Base-by-base conservation (phyloP, 2,113 vertebrate genomes). In the Nothoprocta perdicaria region DNA sequence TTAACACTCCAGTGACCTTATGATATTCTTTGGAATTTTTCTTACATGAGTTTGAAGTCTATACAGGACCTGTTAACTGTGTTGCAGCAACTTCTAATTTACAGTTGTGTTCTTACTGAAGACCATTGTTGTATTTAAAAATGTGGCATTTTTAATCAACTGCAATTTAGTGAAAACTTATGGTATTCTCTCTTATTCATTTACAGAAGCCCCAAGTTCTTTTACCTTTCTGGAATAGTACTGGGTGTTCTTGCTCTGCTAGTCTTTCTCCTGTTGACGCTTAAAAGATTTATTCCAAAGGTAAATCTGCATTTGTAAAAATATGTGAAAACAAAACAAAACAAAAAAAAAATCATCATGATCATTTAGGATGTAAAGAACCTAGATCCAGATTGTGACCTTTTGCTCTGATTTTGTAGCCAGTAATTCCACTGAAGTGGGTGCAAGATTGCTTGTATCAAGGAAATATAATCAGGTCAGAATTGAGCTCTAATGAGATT, bases 261-360 rank as follows among this genome's bases (percentile, higher is more conserved):
- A 61, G 96, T 98, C 68, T 97, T 98, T 94, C 77, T 98, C 79
- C 91, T 98, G 88, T 87, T 98, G 87, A 57, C 96, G 84, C 77
- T 96, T 81, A 98, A 93, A 96, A 97, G 93, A 67, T 96, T 96
- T 87, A 97, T 98, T 89, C 95, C 96, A 88, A 97, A 97, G 98
- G 97, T 98, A 96, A 76, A 96, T 86, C 53, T 87, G 21, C 48
- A 53, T 58, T 73, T 94, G 57, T 80, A 63, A 94, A 81, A 38
- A 38, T 38, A 38, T 38, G 35, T 38, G 35, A 38, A 38, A 38
- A 38, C 35, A 38, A 38, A 38, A 38, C 7, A 6, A 38, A 38
- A 38, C 35, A 38, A 38, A 58, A 52, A 87, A 73, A 88, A 82
- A 55, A 46, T 62, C 43, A 38, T 57, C 1, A 50, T 77, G 3